These are phyloP conservation scores for Geophilus truncorum DNA, from an alignment of 2,888 invertebrate species.

Conservation along the genomic window DNA sequence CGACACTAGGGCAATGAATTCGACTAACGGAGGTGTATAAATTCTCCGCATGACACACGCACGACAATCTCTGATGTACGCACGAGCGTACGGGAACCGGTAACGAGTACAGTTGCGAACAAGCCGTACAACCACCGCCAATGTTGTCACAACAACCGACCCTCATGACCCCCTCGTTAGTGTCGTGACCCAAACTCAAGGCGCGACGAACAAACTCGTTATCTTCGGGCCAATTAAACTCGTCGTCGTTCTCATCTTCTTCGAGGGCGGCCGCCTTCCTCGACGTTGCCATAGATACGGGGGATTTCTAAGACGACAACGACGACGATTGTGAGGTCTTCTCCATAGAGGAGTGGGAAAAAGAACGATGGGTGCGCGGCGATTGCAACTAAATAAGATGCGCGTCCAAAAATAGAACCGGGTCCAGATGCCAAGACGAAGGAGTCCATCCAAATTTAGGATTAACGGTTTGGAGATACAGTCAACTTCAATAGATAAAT, in stretches of 20 bases:
- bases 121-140: background rate
- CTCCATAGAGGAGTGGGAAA: background rate
- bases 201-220: constrained; percentile 30
- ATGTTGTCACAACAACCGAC: background rate
- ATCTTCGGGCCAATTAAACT: constrained; percentile 32
- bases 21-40: background rate
- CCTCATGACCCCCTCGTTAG: background rate
- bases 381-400: background rate
- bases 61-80: background rate
- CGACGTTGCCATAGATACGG: background rate
- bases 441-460: constrained; percentile 19
- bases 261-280: background rate
- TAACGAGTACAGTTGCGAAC: background rate
- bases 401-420: background rate
- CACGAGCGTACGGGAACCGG: background rate
- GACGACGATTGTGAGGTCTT: background rate
- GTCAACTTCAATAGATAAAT: background rate
- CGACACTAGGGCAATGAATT: background rate
- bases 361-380: background rate
- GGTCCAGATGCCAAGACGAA: background rate
- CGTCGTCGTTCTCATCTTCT: constrained; percentile 34
- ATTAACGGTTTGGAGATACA: background rate
- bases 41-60: background rate
- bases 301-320: background rate
- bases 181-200: background rate